Evolutionary conservation across 2,113 vertebrate species (phyloP).

Genomic region (Cochlearius cochlearius): DNA sequence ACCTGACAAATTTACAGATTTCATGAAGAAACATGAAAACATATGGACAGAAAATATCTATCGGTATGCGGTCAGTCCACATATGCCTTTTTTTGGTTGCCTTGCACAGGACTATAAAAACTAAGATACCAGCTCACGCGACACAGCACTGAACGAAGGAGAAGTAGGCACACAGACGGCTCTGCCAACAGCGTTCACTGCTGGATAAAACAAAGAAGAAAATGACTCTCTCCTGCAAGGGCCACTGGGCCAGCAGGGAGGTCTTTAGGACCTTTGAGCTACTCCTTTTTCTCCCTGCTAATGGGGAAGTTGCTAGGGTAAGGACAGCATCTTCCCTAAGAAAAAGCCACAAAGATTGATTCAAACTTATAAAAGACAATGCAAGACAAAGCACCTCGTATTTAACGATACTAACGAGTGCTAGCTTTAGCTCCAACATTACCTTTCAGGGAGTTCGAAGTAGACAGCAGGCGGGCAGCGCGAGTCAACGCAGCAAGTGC

Average conservation of each 20-base stretch:
- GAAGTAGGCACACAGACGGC: not conserved
- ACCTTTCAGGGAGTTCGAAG: not conserved
- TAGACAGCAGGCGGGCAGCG: not conserved
- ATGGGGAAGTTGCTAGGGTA: not conserved
- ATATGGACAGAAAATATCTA: fast-evolving
- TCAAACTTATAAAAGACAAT: not conserved
- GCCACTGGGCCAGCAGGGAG: not conserved
- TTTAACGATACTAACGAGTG: fast-evolving
- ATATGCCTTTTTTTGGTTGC: not conserved
- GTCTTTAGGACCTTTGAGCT: not conserved
- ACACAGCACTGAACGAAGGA: not conserved
- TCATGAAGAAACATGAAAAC: not conserved
- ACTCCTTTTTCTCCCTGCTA: not conserved
- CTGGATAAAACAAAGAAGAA: not conserved
- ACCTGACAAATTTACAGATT: not conserved
- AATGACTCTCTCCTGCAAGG: not conserved
- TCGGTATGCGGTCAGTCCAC: not conserved
- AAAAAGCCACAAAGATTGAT: not conserved
- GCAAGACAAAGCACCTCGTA: not conserved
- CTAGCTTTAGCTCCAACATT: not conserved
- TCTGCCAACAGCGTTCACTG: not conserved
- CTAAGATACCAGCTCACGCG: not conserved
- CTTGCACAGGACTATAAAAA: not conserved
- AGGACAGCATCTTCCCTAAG: not conserved
- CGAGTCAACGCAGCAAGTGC: fast-evolving